A percentile compares a stretch with the other conserved stretches of the same genome.
phyloP scores from a whole-genome alignment of 1,140 invertebrate species.

The Heterodera carotae region DNA sequence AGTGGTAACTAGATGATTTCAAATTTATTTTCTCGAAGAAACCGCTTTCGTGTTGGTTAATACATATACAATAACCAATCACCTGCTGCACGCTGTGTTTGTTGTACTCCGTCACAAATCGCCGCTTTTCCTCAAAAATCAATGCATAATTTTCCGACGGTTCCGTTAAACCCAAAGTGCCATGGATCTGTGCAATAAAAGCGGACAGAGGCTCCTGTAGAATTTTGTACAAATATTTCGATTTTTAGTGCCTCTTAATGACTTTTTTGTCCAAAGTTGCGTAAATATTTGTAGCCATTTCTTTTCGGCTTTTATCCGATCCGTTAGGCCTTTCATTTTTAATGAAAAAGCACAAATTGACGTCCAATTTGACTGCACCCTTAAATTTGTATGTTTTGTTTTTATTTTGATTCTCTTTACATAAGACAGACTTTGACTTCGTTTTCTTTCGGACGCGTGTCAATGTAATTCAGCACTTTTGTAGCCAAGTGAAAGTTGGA shows the following conservation, averaged over 20 bases:
- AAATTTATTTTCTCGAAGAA: no score
- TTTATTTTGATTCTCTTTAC: neutral
- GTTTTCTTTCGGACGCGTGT: conserved; percentile 47
- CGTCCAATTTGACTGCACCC: conserved; percentile 45
- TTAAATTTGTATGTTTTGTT: neutral
- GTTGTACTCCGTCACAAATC: conserved; percentile 54
- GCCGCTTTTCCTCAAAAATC: conserved; percentile 49
- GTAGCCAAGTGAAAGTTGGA: conserved; percentile 45
- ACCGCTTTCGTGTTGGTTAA: no score
- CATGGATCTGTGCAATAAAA: conserved; percentile 41
- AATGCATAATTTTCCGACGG: conserved; percentile 36
- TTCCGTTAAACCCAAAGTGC: conserved; percentile 39
- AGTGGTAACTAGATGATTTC: no score
- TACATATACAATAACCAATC: no score
- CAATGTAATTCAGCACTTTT: conserved; percentile 48
- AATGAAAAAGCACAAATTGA: conserved; percentile 34
- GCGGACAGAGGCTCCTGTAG: conserved; percentile 21
- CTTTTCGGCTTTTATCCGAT: neutral
- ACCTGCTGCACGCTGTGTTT: conserved; percentile 40
- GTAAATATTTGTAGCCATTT: conserved; percentile 37
- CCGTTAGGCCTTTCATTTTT: neutral
- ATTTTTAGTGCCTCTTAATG: neutral
- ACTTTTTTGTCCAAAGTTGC: conserved; percentile 52
- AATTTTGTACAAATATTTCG: neutral
- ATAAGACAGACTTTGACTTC: conserved; percentile 46